Evolutionary conservation across 1,140 invertebrate species (phyloP).

Genomic region (Pseudachorutes palmiensis): DNA sequence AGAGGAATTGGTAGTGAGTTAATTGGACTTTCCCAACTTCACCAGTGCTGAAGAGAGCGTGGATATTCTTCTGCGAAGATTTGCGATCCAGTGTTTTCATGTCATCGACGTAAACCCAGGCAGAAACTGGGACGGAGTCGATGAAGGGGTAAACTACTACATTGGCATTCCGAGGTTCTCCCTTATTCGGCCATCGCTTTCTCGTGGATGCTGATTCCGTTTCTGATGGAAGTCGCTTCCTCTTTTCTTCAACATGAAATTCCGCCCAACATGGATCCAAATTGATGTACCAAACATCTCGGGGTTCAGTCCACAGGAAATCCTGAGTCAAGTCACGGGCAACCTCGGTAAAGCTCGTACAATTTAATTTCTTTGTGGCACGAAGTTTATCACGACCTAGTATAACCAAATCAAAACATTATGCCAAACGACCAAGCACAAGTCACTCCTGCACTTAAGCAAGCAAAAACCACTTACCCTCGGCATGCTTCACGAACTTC

Average conservation of each 20-base stretch:
- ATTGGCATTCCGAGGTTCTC: constrained; percentile 18
- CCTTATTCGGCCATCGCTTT: constrained; percentile 5
- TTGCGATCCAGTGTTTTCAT: neutral
- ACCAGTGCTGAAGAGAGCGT: constrained; percentile 25
- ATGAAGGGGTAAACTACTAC: constrained; percentile 59
- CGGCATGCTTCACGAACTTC: constrained; percentile 64
- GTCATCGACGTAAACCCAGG: constrained; percentile 56
- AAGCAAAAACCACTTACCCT: constrained; percentile 46
- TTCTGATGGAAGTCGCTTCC: constrained; percentile 8
- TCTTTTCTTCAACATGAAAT: constrained; percentile 53
- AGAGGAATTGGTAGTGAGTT: constrained; percentile 88
- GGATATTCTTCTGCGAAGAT: constrained; percentile 22
- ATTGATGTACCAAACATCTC: constrained; percentile 78
- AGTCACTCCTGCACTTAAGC: too few relatives aligned
- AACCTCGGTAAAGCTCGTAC: constrained; percentile 27
- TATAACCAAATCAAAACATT: neutral
- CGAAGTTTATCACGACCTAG: constrained; percentile 26
- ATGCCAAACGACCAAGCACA: neutral
- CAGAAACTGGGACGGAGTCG: constrained; percentile 77
- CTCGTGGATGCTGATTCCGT: neutral
- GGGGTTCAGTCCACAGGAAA: constrained; percentile 69
- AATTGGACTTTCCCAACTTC: constrained; percentile 62
- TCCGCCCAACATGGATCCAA: constrained; percentile 88
- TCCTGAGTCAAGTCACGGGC: constrained; percentile 49
- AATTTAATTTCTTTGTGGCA: constrained; percentile 13